phyloP scores from a whole-genome alignment of 2,888 invertebrate species.

The Drosophila diplacantha region DNA sequence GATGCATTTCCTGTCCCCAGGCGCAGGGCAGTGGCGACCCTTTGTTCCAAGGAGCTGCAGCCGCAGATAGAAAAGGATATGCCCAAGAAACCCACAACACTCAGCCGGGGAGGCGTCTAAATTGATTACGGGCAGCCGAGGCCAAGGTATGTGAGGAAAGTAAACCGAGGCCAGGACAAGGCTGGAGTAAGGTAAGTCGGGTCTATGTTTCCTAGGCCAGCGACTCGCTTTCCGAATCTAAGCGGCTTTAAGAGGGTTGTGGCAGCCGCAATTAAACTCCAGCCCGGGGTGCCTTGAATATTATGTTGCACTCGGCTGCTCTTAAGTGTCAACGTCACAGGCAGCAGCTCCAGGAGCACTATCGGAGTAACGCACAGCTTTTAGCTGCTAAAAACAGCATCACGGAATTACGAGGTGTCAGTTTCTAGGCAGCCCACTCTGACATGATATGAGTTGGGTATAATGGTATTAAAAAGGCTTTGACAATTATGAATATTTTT shows the following conservation, averaged over 20 bases:
- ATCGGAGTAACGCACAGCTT: constrained; percentile 39
- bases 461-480: neutral
- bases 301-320: constrained; percentile 21
- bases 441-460: neutral
- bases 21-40: constrained; percentile 25
- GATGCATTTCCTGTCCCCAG: constrained; percentile 40
- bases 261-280: constrained; percentile 42
- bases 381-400: constrained; percentile 63
- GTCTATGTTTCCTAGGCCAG: neutral
- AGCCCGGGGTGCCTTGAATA: constrained; percentile 32
- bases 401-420: constrained; percentile 60
- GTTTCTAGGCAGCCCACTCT: neutral
- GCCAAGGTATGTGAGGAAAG: constrained; percentile 34
- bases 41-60: constrained; percentile 55
- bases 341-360: constrained; percentile 15
- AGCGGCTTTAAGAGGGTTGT: constrained; percentile 9
- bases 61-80: constrained; percentile 31
- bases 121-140: constrained; percentile 58
- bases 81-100: constrained; percentile 42
- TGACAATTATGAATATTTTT: neutral
- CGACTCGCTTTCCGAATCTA: neutral
- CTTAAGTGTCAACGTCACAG: constrained; percentile 37
- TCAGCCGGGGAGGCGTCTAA: constrained; percentile 49
- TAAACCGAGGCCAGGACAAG: neutral
- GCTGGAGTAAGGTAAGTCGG: neutral